Percentiles rank a stretch among this genome's conserved stretches.
These are phyloP conservation scores for Illadopsis cleaveri DNA, from an alignment of 2,113 vertebrate genomes.

Conservation along the genomic window DNA sequence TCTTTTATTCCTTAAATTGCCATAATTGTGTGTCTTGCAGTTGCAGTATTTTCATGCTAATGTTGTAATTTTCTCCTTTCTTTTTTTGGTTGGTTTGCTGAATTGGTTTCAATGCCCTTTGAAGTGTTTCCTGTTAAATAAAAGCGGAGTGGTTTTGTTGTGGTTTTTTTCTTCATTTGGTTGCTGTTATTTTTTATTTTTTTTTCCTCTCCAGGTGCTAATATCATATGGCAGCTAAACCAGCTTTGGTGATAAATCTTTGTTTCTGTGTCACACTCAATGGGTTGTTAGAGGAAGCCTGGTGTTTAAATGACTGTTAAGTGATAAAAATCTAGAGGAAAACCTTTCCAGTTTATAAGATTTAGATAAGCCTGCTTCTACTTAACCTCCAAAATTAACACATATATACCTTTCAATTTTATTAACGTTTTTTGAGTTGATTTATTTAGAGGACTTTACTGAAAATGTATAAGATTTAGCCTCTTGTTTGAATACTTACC, in stretches of 20 bases:
- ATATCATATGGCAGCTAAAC: background rate
- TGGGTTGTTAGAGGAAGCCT: background rate
- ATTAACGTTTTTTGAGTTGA: background rate
- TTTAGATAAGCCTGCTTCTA: background rate
- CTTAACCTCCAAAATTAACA: background rate
- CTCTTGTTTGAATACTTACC: background rate
- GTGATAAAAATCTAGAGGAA: background rate
- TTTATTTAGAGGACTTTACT: background rate
- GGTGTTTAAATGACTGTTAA: background rate
- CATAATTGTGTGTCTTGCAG: background rate
- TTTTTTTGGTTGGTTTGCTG: background rate
- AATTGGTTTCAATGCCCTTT: constrained; percentile 13
- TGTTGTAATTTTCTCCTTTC: constrained; percentile 1
- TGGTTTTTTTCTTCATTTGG: fast-evolving
- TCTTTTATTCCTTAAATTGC: constrained; percentile 27
- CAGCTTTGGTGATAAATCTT: background rate
- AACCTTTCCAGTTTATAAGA: background rate
- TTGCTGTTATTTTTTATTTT: background rate
- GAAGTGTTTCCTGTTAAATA: background rate
- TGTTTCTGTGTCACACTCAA: background rate
- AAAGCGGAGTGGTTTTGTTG: background rate
- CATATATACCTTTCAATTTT: background rate
- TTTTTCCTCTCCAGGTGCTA: background rate
- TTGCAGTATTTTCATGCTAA: constrained; percentile 41
- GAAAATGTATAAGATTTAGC: background rate